Evolutionary conservation across 2,113 vertebrate species (phyloP).

Genomic region (Catagonus wagneri): DNA sequence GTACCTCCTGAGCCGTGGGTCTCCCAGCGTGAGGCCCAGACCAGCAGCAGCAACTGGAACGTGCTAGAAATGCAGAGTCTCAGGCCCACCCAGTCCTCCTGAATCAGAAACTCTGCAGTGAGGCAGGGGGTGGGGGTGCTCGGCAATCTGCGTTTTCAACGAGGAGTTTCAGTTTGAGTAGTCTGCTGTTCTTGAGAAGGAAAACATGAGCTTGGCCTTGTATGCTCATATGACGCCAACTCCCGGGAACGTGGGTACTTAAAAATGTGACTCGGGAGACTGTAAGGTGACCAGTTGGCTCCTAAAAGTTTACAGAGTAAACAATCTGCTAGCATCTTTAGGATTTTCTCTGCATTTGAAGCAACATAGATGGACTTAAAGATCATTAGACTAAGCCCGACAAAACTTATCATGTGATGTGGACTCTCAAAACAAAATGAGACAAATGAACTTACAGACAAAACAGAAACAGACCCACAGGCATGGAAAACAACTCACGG

Average conservation of each 20-base stretch:
- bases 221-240: neutral
- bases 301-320: neutral
- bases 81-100: neutral
- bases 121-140: no score
- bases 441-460: no score
- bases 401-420: no score
- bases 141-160: neutral
- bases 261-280: neutral
- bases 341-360: no score
- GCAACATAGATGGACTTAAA: no score
- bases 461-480: no score
- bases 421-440: no score
- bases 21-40: neutral
- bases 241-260: neutral
- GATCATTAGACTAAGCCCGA: no score
- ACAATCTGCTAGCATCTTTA: no score
- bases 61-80: neutral
- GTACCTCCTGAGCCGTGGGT: neutral
- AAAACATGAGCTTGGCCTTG: neutral
- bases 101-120: neutral
- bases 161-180: neutral
- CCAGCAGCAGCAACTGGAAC: neutral
- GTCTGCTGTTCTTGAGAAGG: neutral
- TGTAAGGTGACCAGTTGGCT: neutral
- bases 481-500: no score